Evolutionary conservation across 2,797 vertebrate species (phyloP).

Genomic region (Adelosebastes latens): DNA sequence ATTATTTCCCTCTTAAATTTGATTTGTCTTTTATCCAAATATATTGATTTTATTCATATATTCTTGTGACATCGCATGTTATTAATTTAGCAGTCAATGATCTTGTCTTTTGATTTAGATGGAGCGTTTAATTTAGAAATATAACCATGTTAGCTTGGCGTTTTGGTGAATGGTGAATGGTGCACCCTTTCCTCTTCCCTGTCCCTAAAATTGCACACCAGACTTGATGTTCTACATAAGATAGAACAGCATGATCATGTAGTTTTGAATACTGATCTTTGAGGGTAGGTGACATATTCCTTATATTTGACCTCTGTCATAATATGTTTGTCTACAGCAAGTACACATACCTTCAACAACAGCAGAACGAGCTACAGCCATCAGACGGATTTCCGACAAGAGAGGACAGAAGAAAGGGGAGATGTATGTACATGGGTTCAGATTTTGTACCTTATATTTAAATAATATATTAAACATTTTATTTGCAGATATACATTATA

Average conservation of each 20-base stretch:
- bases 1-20: not conserved
- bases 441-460: not conserved
- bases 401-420: slow-evolving; percentile 93
- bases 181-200: not conserved
- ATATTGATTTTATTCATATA: not conserved
- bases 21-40: not conserved
- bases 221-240: not conserved
- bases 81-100: not conserved
- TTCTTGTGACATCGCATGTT: not conserved
- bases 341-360: slow-evolving; percentile 91
- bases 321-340: slow-evolving; percentile 82
- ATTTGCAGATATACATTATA: not conserved
- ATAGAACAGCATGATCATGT: not conserved
- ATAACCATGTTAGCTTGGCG: too few species aligned
- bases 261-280: not conserved
- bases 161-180: not conserved
- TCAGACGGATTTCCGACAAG: slow-evolving; percentile 89
- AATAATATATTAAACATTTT: not conserved
- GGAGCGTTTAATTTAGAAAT: not conserved
- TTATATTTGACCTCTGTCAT: not conserved
- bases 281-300: not conserved
- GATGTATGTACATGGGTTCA: slow-evolving; percentile 85
- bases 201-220: not conserved
- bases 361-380: slow-evolving; percentile 90
- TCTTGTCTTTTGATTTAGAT: not conserved